A percentile compares a stretch with the other conserved stretches of the same genome.
Conservation (phyloP, 2,113 vertebrate species). For the Cardinalis cardinalis region DNA sequence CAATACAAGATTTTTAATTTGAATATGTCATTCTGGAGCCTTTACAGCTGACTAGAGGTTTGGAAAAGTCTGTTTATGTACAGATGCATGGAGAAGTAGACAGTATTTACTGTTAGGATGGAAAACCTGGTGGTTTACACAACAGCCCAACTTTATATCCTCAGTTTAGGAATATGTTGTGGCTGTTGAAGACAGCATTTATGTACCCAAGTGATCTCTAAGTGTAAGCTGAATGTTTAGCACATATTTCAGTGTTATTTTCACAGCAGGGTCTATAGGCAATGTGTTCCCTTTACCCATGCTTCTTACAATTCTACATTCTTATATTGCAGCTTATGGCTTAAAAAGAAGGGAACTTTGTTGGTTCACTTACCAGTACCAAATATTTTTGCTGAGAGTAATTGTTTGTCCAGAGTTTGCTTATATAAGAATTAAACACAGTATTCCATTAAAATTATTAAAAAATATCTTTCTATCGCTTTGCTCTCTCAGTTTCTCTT, state of each 20-base stretch:
- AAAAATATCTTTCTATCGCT: constrained; percentile 19
- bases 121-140: not conserved
- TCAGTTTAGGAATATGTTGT: not conserved
- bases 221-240: not conserved
- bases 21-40: not conserved
- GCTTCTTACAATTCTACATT: not conserved
- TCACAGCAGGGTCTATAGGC: not conserved
- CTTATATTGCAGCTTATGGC: not conserved
- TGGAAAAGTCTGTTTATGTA: not conserved
- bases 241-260: constrained; percentile 9
- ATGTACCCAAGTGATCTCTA: not conserved
- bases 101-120: not conserved
- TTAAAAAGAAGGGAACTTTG: not conserved
- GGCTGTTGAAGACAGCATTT: not conserved
- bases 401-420: not conserved
- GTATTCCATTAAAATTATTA: constrained; percentile 24
- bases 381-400: not conserved
- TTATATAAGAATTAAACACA: not conserved
- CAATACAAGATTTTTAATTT: constrained; percentile 9
- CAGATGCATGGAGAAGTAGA: not conserved
- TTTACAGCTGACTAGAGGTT: not conserved
- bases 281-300: not conserved
- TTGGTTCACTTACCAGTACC: not conserved
- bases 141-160: not conserved
- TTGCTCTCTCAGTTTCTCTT: not conserved